Conservation (phyloP, 2,113 vertebrate genomes). For the Ranitomeya variabilis region DNA sequence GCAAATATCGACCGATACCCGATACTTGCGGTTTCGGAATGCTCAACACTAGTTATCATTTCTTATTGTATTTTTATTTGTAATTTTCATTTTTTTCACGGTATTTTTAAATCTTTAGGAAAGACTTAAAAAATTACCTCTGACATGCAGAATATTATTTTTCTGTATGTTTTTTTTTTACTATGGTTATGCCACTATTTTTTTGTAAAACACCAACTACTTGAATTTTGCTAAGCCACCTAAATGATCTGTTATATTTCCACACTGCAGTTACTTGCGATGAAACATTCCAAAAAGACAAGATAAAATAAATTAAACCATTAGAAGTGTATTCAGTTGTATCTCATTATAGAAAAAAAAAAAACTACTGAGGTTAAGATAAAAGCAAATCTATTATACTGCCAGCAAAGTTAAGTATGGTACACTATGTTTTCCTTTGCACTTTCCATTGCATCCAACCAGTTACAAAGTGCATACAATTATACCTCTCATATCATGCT, state of each 20-base stretch:
- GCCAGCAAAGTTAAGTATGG: neutral
- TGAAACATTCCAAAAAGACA: neutral
- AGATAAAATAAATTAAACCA: slow-evolving; percentile 1
- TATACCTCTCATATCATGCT: slow-evolving; percentile 20
- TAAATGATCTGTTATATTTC: neutral
- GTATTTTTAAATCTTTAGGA: too few species aligned
- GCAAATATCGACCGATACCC: too few species aligned
- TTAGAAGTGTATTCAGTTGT: neutral
- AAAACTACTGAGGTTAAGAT: neutral
- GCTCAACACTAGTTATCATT: too few species aligned
- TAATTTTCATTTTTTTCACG: too few species aligned
- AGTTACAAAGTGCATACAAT: slow-evolving; percentile 22
- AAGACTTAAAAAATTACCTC: too few species aligned
- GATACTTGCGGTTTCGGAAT: too few species aligned
- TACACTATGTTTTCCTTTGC: neutral
- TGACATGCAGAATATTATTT: too few species aligned
- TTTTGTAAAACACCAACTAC: too few species aligned
- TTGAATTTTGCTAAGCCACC: neutral
- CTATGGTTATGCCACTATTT: too few species aligned
- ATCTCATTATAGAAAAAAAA: neutral
- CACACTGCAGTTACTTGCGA: neutral
- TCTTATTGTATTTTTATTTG: too few species aligned
- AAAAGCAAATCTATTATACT: slow-evolving; percentile 19
- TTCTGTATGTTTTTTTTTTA: too few species aligned
- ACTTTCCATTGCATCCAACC: neutral